Evolutionary conservation across 2,888 invertebrate genomes (phyloP), one percentile per base, ranked within the genome.

Genomic region (Melanotus villosus): DNA sequence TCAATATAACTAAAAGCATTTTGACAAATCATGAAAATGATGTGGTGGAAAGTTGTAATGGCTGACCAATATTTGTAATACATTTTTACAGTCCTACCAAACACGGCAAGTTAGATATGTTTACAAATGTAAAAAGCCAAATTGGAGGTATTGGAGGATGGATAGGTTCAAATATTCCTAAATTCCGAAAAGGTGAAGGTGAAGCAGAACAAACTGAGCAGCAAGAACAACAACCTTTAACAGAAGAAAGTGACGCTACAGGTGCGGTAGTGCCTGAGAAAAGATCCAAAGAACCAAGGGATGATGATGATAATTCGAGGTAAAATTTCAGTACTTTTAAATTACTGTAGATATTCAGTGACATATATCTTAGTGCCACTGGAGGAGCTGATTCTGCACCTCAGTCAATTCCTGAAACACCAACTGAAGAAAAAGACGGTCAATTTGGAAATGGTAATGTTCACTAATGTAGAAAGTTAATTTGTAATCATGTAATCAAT

Each of bases 301-400:
- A 95, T 80, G 94, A 95, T 85, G 95, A 95, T 85, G 94, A 94
- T 87, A 93, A 94, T 87, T 93, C 93, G 86, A 93, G 93, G 93
- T 93, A 90, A 73, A 75, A 77, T 77, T 75, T 78, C 75, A 76
- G 75, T 12, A 41, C 7, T 59, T 23, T 12, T 38, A 12, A 34
- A 41, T 12, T 26, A 16, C 21, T 23, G 16, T 4, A n/a, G n/a
- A n/a, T n/a, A 36, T 34, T 18, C 2, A 12, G 2, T 12, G 12
- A 21, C 19, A 4, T 4, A 23, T 43, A 23, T 80, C 84, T 79
- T 88, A 96, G 95, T 86, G 95, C 95, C 76, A 96, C 96, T 75
- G 95, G 95, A 75, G 95, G 95, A 70, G 96, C 96, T 14, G 96
- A 96, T 85, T 95, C 95, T 84, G 91, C 94, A 78, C 93, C 94